phyloP scores from a whole-genome alignment of 2,888 invertebrate species.

The Drosophila mercatorum region DNA sequence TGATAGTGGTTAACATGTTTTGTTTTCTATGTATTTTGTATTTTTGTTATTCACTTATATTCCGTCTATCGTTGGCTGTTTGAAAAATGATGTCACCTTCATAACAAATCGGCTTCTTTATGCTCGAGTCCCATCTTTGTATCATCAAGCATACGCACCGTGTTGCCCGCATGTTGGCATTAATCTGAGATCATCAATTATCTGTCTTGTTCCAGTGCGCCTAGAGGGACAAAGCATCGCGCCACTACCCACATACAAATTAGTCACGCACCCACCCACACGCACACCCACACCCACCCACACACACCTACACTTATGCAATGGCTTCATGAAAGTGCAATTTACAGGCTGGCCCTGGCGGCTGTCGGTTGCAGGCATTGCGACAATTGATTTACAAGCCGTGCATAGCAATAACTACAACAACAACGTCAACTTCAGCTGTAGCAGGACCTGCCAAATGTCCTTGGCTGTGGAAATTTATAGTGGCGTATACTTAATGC shows the following conservation, averaged over 20 bases:
- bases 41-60: constrained; percentile 43
- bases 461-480: constrained; percentile 69
- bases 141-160: constrained; percentile 54
- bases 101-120: constrained; percentile 15
- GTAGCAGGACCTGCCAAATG: constrained; percentile 30
- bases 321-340: constrained; percentile 54
- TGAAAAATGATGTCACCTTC: constrained; percentile 65
- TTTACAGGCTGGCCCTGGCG: constrained; percentile 50
- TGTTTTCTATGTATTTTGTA: constrained; percentile 22
- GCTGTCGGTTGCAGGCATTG: constrained; percentile 65
- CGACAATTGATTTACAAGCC: constrained; percentile 73
- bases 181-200: constrained; percentile 61
- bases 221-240: constrained; percentile 10
- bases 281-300: neutral
- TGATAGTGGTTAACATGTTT: constrained; percentile 30
- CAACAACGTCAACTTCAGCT: constrained; percentile 11
- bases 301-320: constrained; percentile 14
- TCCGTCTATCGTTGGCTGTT: constrained; percentile 33
- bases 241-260: constrained; percentile 11
- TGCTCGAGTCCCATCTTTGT: constrained; percentile 29
- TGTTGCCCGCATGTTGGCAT: constrained; percentile 21
- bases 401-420: constrained; percentile 42
- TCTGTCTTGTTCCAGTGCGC: constrained; percentile 32
- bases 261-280: neutral
- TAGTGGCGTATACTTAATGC: constrained; percentile 53